Evolutionary conservation across 2,797 vertebrate genomes (phyloP), one percentile per base, ranked within the genome.

Genomic region (Glyptemys insculpta): DNA sequence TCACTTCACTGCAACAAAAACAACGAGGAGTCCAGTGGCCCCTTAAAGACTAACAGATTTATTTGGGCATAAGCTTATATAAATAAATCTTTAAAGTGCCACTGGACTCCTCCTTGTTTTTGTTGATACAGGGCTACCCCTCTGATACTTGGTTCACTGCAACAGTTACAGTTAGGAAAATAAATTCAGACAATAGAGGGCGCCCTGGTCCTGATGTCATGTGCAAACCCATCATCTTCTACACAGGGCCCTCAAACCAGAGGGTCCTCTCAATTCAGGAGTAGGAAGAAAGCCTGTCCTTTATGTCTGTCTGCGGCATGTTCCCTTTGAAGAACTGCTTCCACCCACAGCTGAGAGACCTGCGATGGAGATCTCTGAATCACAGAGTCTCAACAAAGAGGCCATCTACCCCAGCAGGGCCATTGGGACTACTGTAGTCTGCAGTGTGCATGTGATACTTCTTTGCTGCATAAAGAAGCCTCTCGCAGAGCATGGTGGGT

Each of bases 141-240:
- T 54, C 53, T 9, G 21, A 54, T 23, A 54, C 53, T 54, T 54
- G 53, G 8, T 9, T 54, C 53, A 54, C 53, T 54, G 54, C 21
- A 54, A 56, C 9, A 53, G 76, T 49, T 8, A 9, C 0, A 37
- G 41, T n/a, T 50, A n/a, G 59, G 93, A 31, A 72, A 31, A 31
- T 76, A 1, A 86, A 72, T 87, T 79, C 21, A 84, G 85, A 93
- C 97, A 93, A 92, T 88, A 97, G 97, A 91, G 97, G 97, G 97
- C 95, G 89, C 96, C 97, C 84, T 91, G 89, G 53, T 31, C 21
- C 12, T 54, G n/a, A 18, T 44, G 41, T 12, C 16, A 3, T 82
- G 18, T 23, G 37, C 19, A 41, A 41, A 14, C n/a, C 85, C 78
- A 49, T 68, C 91, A 44, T 50, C 87, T 53, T 53, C 16, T 49